Evolutionary conservation across 2,113 vertebrate species (phyloP).

Genomic region (Cariama cristata): DNA sequence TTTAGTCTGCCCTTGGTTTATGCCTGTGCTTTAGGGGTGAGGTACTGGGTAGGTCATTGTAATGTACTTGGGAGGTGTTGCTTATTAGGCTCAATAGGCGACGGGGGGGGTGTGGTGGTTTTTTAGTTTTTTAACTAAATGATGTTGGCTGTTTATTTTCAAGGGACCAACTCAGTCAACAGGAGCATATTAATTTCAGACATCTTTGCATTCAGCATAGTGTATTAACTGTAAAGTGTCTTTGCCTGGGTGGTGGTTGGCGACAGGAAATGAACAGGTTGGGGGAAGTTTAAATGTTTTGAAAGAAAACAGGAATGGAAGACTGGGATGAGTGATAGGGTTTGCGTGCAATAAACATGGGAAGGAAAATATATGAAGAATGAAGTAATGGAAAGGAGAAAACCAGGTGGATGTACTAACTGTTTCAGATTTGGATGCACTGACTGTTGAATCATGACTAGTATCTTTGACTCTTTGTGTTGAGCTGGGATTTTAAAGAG

Average conservation of each 20-base stretch:
- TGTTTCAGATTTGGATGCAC: neutral
- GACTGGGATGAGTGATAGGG: conserved; percentile 34
- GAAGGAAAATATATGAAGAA: conserved; percentile 28
- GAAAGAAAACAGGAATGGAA: conserved; percentile 63
- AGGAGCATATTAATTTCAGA: neutral
- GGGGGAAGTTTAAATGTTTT: conserved; percentile 45
- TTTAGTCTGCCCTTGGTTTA: neutral
- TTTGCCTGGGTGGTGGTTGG: neutral
- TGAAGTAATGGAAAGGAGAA: conserved; percentile 46
- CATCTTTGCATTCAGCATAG: neutral
- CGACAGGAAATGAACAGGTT: conserved; percentile 38
- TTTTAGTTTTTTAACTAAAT: neutral
- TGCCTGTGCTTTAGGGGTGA: neutral
- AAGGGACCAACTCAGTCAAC: neutral
- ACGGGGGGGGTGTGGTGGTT: accelerated
- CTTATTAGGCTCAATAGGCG: neutral
- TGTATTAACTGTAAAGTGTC: neutral
- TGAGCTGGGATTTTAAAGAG: neutral
- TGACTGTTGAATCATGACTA: neutral
- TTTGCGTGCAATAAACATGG: conserved; percentile 22
- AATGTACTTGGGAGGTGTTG: neutral
- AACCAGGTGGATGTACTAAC: neutral
- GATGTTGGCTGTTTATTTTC: neutral
- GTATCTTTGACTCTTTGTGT: neutral
- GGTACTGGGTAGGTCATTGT: neutral